Conservation (phyloP, 2,113 vertebrate genomes). For the Anser cygnoides region DNA sequence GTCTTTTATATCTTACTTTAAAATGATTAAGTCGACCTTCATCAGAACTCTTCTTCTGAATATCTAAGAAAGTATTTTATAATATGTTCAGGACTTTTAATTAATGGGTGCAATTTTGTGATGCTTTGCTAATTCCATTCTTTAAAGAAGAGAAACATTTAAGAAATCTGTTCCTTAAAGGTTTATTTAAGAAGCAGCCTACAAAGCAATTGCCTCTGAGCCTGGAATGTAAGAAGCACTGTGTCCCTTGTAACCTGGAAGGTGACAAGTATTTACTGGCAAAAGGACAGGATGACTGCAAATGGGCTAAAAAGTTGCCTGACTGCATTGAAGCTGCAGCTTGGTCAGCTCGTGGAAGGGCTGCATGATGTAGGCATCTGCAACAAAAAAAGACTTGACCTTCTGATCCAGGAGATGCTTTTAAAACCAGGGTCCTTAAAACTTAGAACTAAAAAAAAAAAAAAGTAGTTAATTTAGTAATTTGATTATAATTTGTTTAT, state of each 20-base stretch:
- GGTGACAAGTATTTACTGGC: background rate
- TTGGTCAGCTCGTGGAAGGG: background rate
- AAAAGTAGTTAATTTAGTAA: accelerated
- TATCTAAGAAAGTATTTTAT: background rate
- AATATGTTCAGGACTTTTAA: background rate
- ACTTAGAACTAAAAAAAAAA: accelerated
- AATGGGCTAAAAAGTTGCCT: background rate
- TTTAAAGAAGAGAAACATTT: background rate
- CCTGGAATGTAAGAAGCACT: background rate
- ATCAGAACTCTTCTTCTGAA: background rate
- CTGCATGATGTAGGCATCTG: background rate
- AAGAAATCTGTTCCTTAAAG: background rate
- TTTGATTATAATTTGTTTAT: background rate
- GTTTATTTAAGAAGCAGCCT: background rate
- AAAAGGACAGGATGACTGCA: background rate
- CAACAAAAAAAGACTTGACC: background rate
- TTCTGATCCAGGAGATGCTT: background rate
- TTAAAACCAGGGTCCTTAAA: background rate
- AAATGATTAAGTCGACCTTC: background rate
- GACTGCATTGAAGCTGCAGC: background rate
- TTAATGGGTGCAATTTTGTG: background rate
- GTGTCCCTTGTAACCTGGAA: background rate
- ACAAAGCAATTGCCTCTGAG: background rate
- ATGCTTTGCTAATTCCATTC: background rate
- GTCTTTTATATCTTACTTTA: background rate